Base-by-base conservation (phyloP, 2,113 vertebrate species). In the Procavia capensis region DNA sequence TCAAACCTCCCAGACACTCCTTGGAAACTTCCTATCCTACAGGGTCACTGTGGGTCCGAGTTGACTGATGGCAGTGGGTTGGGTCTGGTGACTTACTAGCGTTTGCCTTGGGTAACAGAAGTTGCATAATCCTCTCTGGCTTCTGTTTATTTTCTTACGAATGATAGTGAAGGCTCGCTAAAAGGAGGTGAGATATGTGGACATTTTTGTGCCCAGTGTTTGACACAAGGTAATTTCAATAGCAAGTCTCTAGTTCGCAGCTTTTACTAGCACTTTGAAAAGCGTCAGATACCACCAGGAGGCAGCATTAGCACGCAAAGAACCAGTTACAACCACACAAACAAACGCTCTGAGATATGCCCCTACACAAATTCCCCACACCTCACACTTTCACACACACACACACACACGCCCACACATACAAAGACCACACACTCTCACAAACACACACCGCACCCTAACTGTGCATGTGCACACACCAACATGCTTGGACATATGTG, bases 251-350 rank as follows among this genome's bases (percentile, higher is more conserved):
- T 47, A 43, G 2, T 82, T 70, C 17, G 9, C 59, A 64, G 29
- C 25, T 88, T 34, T 64, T 54, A 25, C 68, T 0, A 92, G 29
- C 22, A n/a, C 8, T n/a, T 66, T 17, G 61, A 61, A 79, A 85
- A 66, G n/a, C 29, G 79, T 25, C 9, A 75, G 41, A 7, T 16
- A 9, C 80, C 96, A 93, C 95, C 83, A 93, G 96, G 95, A 70
- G 94, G 82, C 96, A 96, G 90, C 92, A 93, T 47, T 68, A 39
- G 63, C 95, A 93, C 93, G 87, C 57, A 83, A 68, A 84, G 80
- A 95, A 54, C 66, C 66, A 36, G 54, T 85, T 8, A 24, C 14
- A 29, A 29, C 7, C 11, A 2, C 31, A 9, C 25, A 10, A 19
- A 11, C 54, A 19, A 19, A 14, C 41, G 29, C 31, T 27, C 80